phyloP scores from a whole-genome alignment of 2,797 vertebrate species.

The Brachyalestes nurse region DNA sequence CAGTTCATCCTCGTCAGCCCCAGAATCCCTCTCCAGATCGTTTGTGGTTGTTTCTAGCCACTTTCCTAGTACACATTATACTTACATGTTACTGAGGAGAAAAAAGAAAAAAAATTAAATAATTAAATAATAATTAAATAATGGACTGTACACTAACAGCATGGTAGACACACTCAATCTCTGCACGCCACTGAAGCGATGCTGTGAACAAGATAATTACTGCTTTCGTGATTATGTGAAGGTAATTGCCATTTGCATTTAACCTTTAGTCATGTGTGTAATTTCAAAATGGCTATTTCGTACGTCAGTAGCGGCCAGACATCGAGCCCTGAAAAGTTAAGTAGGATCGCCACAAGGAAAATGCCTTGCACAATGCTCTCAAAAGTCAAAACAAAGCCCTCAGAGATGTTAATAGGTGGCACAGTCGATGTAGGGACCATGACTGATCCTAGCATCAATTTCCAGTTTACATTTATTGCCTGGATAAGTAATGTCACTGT shows the following conservation, averaged over 20 bases:
- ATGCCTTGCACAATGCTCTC: not conserved
- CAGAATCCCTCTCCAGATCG: not conserved
- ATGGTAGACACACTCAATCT: slow-evolving; percentile 12
- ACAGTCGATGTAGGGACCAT: not conserved
- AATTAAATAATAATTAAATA: slow-evolving; percentile 9
- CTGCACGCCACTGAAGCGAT: not conserved
- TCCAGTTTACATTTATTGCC: not conserved
- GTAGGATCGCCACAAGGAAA: slow-evolving; percentile 10
- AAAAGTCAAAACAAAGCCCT: not conserved
- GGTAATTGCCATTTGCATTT: slow-evolving; percentile 39
- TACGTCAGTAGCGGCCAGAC: slow-evolving; percentile 5
- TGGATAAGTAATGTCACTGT: not conserved
- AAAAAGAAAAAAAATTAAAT: not conserved
- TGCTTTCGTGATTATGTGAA: slow-evolving; percentile 43
- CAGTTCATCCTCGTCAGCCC: not conserved
- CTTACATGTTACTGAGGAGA: slow-evolving; percentile 8
- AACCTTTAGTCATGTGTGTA: slow-evolving; percentile 51
- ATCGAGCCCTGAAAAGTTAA: slow-evolving; percentile 10
- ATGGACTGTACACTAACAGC: slow-evolving; percentile 22
- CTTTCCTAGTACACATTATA: not conserved
- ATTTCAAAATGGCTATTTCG: slow-evolving; percentile 37
- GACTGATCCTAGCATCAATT: not conserved
- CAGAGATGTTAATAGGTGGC: not conserved
- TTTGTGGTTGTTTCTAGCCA: not conserved
- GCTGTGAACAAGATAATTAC: slow-evolving; percentile 33